Percentiles rank a stretch among this genome's conserved stretches.
phyloP scores from a whole-genome alignment of 1,140 invertebrate genomes.

The Polypedilum pembai region DNA sequence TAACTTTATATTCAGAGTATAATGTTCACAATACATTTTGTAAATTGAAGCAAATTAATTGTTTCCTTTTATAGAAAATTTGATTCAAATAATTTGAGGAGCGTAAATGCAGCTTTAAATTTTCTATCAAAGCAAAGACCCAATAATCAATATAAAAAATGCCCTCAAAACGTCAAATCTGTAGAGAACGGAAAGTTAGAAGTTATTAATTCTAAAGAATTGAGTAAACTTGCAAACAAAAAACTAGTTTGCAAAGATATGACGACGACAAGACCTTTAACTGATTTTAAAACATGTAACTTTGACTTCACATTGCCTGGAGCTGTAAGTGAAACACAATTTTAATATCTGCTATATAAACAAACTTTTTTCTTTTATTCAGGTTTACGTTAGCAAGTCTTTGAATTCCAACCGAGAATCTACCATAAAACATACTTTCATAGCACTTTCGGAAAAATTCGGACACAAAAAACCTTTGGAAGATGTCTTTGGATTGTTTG shows the following conservation, averaged over 20 bases:
- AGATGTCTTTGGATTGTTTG: slow-evolving; percentile 41
- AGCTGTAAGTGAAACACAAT: slow-evolving; percentile 32
- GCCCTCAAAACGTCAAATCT: slow-evolving; percentile 28
- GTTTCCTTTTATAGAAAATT: slow-evolving; percentile 34
- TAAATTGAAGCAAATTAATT: no score
- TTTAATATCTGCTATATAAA: background rate
- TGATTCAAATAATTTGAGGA: slow-evolving; percentile 34
- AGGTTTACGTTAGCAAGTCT: slow-evolving; percentile 34
- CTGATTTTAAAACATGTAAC: slow-evolving; percentile 37
- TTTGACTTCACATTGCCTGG: slow-evolving; percentile 38
- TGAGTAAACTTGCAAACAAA: slow-evolving; percentile 38
- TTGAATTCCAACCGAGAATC: slow-evolving; percentile 37
- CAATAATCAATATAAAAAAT: slow-evolving; percentile 21
- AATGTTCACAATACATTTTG: no score
- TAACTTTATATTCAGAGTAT: no score
- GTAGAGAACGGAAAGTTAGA: slow-evolving; percentile 25
- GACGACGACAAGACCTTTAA: slow-evolving; percentile 34
- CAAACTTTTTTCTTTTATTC: background rate
- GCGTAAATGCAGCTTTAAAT: slow-evolving; percentile 35
- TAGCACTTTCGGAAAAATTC: slow-evolving; percentile 38
- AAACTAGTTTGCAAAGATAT: slow-evolving; percentile 37
- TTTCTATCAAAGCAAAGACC: slow-evolving; percentile 31
- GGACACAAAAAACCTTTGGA: slow-evolving; percentile 37
- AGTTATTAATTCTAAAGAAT: slow-evolving; percentile 36
- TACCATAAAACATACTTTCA: slow-evolving; percentile 39